Base-by-base conservation (phyloP, 2,888 invertebrate species). In the Heteromyza rotundicornis region DNA sequence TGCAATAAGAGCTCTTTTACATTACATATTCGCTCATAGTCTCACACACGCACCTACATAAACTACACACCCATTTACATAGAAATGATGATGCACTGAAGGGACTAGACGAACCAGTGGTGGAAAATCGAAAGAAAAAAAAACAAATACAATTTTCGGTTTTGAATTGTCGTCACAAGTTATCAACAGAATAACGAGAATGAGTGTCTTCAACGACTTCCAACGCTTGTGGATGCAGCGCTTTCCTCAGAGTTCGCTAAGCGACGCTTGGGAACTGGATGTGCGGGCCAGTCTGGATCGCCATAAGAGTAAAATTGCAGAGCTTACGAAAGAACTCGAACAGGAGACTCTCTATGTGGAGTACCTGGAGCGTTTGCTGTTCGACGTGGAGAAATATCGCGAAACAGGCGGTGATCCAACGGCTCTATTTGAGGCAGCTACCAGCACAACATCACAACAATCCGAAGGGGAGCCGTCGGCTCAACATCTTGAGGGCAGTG, bases 181-280 rank as follows among this genome's bases (percentile, higher is more conserved):
- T n/a, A n/a, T n/a, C n/a, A n/a, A n/a, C n/a, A n/a, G n/a, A 40
- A 40, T 40, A 40, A 40, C 59, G 32, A 63, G 56, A 63, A 90
- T 90, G 94, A 94, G 93, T 86, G 93, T 94, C 81, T 94, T 92
- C 84, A 90, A 91, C 81, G 94, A 94, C 87, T 94, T 94, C 85
- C 92, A 93, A 86, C 91, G 92, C 83, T 91, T 94, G 84, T 95
- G 95, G 94, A 89, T 90, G 85, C 91, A 94, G 86, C 88, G 94
- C 80, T 95, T 94, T 87, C 94, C 94, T 73, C 93, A 93, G 80
- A 93, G 92, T 85, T 91, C 92, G 73, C 86, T 95, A 76, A 94
- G 95, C 82, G 92, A 92, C 81, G 94, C 94, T 82, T 94, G 94
- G 94, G 94, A 94, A 84, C 94, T 93, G 85, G 94, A 95, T 86